Conservation (phyloP, 2,797 vertebrate genomes). For the Manis pentadactyla region DNA sequence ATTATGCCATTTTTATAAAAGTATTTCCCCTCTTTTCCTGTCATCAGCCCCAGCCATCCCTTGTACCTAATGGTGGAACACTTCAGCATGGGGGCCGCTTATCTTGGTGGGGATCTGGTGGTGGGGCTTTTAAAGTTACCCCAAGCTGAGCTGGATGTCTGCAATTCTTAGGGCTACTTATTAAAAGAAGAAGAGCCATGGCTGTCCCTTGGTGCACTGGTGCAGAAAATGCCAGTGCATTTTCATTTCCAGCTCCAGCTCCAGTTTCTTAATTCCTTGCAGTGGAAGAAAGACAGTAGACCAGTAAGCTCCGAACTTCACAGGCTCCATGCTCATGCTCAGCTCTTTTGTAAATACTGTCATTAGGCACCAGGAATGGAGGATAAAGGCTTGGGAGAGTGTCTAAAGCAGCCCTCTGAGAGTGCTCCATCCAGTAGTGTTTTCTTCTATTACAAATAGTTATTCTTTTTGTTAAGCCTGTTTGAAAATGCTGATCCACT, state of each 20-base stretch:
- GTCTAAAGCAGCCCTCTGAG: slow-evolving; percentile 47
- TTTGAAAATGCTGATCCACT: slow-evolving; percentile 74
- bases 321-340: not conserved
- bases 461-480: slow-evolving; percentile 72
- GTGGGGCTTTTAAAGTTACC: slow-evolving; percentile 61
- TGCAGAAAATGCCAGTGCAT: slow-evolving; percentile 57
- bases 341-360: slow-evolving; percentile 72
- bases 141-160: slow-evolving; percentile 59
- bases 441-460: slow-evolving; percentile 71
- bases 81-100: not conserved
- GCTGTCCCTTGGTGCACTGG: not conserved
- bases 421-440: slow-evolving; percentile 58
- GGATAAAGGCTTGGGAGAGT: slow-evolving; percentile 52
- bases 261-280: slow-evolving; percentile 47
- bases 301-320: slow-evolving; percentile 25
- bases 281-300: slow-evolving; percentile 25
- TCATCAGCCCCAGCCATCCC: slow-evolving; percentile 65
- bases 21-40: slow-evolving; percentile 69
- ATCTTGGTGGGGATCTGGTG: slow-evolving; percentile 65
- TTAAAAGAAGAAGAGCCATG: not conserved
- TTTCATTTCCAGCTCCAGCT: slow-evolving; percentile 71
- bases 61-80: not conserved
- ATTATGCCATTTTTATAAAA: slow-evolving; percentile 82
- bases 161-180: slow-evolving; percentile 32
- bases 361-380: slow-evolving; percentile 61